Base-by-base conservation (phyloP, 1,140 invertebrate genomes). In the Papilio helenus region DNA sequence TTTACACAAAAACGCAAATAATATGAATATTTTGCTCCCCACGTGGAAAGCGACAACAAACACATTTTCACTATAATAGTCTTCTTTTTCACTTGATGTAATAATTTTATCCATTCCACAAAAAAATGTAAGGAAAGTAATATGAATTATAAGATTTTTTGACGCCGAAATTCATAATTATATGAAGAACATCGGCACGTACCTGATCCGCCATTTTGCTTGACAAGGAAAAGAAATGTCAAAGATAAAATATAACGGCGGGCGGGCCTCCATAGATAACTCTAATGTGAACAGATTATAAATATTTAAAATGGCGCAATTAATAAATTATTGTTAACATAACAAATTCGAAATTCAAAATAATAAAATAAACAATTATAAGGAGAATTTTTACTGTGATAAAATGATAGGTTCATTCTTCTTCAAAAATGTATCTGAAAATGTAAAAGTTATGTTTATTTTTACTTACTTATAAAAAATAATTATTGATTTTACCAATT, bases 191-290 rank as follows among this genome's bases (percentile, higher is more conserved):
- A 79, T 86, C 85, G 80, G 84, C 86, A 92, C 93, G 71, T 91
- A 94, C 93, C 93, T 94, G 93, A 90, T 94, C 93, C 92, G 93
- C 93, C 92, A 94, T 94, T 85, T 94, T 94, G 92, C 93, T 92
- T 92, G 92, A 93, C 88, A 93, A 92, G 87, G 88, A 94, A 94
- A 94, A 94, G 93, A 92, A 92, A 76, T 86, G 79, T 82, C 81
- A 85, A 58, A 82, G 80, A 82, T 79, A 79, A 83, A 72, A 76
- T 29, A 76, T 9, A n/a, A 51, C 18, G 18, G 42, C 61, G 68
- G 39, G 58, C 46, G 49, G 23, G 34, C 16, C 1, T 18, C 34
- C n/a, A 77, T 18, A 49, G 51, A 68, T 29, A 29, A 68, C 14
- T 16, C 61, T 12, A 26, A 68, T 14, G 0, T 29, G 8, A 1